These are phyloP conservation scores for Polydrusus cervinus DNA, from an alignment of 2,888 invertebrate genomes.

Conservation along the genomic window DNA sequence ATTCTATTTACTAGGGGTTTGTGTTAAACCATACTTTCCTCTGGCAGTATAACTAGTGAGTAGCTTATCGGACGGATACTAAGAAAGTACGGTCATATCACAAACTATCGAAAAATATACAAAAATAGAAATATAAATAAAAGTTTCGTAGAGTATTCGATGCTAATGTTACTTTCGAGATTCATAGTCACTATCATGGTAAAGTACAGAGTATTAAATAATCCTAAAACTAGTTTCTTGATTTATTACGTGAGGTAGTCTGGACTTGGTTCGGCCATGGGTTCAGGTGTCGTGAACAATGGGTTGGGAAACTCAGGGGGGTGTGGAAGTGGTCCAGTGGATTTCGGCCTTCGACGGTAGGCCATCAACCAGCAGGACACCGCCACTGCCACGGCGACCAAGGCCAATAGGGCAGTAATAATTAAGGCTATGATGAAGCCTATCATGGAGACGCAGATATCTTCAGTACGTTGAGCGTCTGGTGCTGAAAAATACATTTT, in stretches of 20 bases:
- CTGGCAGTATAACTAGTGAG: constrained; percentile 63
- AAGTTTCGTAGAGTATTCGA: constrained; percentile 63
- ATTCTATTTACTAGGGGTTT: constrained; percentile 60
- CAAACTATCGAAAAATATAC: constrained; percentile 48
- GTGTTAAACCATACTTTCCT: constrained; percentile 51
- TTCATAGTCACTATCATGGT: constrained; percentile 51
- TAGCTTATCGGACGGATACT: constrained; percentile 64
- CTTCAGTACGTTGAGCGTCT: constrained; percentile 78
- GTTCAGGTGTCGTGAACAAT: constrained; percentile 88
- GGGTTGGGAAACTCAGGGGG: constrained; percentile 97
- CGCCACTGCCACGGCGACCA: constrained; percentile 95
- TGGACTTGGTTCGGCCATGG: constrained; percentile 87
- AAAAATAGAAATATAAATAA: constrained; percentile 55
- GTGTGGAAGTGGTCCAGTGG: constrained; percentile 92
- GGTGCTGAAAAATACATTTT: constrained; percentile 70
- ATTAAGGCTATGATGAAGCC: constrained; percentile 94
- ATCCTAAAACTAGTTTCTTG: constrained; percentile 52
- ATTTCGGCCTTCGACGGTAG: constrained; percentile 89
- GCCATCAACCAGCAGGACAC: constrained; percentile 97
- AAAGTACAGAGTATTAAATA: constrained; percentile 54
- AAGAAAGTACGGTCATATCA: constrained; percentile 21
- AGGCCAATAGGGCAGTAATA: constrained; percentile 91
- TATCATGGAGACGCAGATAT: constrained; percentile 95
- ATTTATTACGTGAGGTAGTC: constrained; percentile 80
- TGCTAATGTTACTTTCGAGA: constrained; percentile 54